A percentile compares a stretch with the other conserved stretches of the same genome.
phyloP scores from a whole-genome alignment of 2,113 vertebrate genomes.

The Sphaerodactylus townsendi region DNA sequence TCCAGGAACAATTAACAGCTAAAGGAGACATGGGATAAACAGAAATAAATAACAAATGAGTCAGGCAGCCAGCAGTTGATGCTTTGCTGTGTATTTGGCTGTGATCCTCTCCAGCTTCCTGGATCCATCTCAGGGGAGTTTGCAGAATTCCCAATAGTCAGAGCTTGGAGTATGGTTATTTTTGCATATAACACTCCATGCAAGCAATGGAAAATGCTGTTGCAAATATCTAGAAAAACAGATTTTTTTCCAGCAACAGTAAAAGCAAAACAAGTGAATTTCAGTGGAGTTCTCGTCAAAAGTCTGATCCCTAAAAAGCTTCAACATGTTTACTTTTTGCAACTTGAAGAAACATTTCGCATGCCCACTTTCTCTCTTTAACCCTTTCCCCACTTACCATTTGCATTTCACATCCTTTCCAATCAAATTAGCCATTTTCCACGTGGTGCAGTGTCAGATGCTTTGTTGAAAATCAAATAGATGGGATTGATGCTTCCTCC shows the following conservation, averaged over 20 bases:
- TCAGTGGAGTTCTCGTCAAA: background rate
- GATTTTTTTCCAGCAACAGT: background rate
- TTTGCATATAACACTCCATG: too few species aligned
- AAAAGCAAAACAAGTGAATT: background rate
- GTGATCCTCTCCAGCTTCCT: too few species aligned
- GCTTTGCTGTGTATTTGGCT: too few species aligned
- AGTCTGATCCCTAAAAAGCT: background rate
- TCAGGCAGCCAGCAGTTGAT: background rate
- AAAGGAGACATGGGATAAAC: background rate
- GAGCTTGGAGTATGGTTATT: too few species aligned
- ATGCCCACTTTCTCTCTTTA: background rate
- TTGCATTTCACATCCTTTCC: background rate
- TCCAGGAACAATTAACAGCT: background rate
- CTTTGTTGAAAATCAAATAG: constrained; percentile 11
- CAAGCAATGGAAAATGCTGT: background rate
- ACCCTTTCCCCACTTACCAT: background rate
- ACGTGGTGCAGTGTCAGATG: constrained; percentile 11
- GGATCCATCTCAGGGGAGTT: too few species aligned
- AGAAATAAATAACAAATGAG: background rate
- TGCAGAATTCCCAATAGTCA: too few species aligned
- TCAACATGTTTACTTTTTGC: background rate
- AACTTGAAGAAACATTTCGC: too few species aligned
- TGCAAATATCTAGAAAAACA: background rate
- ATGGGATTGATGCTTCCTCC: background rate
- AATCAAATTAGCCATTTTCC: constrained; percentile 13